phyloP scores from a whole-genome alignment of 2,113 vertebrate genomes.

The Mesembrinibis cayennensis region DNA sequence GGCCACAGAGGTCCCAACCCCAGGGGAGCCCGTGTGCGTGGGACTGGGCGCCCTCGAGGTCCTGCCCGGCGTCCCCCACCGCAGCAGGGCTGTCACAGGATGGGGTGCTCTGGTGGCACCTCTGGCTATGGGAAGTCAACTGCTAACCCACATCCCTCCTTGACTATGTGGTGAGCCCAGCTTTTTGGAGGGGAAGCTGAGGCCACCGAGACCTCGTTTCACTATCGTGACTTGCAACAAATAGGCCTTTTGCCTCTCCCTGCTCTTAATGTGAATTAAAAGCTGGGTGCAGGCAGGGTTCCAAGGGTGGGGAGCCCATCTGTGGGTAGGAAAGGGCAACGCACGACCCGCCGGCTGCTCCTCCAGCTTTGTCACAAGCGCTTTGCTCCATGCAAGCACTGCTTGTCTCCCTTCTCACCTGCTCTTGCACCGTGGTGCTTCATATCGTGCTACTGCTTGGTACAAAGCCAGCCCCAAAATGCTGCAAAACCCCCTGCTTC shows the following conservation, averaged over 20 bases:
- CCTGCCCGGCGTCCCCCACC: rapidly evolving
- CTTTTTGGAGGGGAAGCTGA: background rate
- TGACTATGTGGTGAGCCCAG: background rate
- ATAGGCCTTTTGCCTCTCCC: rapidly evolving
- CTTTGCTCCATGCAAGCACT: rapidly evolving
- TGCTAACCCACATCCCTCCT: background rate
- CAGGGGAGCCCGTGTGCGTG: rapidly evolving
- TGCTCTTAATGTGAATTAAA: background rate
- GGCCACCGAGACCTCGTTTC: rapidly evolving
- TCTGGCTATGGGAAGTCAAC: background rate
- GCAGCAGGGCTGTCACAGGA: rapidly evolving
- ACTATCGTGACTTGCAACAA: rapidly evolving
- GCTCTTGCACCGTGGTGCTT: background rate
- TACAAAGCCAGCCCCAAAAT: no score
- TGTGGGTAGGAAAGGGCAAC: rapidly evolving
- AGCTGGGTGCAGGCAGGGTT: background rate
- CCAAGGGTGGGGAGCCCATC: rapidly evolving
- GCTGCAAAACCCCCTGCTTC: rapidly evolving
- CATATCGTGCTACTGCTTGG: rapidly evolving
- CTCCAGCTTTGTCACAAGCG: background rate
- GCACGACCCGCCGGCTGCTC: background rate
- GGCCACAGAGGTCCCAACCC: rapidly evolving
- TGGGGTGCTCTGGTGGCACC: background rate
- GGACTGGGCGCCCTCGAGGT: background rate
- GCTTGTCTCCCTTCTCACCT: background rate